These are phyloP conservation scores for Cyclina sinensis DNA, from an alignment of 1,140 invertebrate genomes.

Conservation along the genomic window DNA sequence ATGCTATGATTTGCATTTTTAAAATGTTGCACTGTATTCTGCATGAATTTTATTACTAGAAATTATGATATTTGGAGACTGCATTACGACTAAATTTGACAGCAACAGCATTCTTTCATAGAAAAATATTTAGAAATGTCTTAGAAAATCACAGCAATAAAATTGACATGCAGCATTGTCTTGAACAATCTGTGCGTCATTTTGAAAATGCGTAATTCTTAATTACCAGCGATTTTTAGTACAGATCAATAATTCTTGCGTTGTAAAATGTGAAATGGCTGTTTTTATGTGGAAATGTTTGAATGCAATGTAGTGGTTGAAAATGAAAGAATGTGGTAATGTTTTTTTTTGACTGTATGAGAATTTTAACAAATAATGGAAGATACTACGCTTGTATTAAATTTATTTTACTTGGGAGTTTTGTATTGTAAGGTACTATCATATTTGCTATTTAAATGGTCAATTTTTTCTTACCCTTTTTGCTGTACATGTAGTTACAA, in stretches of 20 bases:
- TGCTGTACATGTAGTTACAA: too few relatives aligned
- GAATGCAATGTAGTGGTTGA: neutral
- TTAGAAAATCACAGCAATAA: constrained; percentile 14
- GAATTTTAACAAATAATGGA: neutral
- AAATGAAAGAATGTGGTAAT: neutral
- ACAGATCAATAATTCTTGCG: neutral
- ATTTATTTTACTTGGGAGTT: too few relatives aligned
- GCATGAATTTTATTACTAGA: neutral
- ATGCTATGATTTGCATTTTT: neutral
- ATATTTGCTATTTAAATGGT: too few relatives aligned
- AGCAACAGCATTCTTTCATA: neutral
- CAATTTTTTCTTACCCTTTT: too few relatives aligned
- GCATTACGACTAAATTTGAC: constrained; percentile 16
- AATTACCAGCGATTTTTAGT: constrained; percentile 2
- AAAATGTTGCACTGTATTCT: neutral
- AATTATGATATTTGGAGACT: constrained; percentile 11
- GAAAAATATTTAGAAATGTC: neutral
- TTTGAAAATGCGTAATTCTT: constrained; percentile 35
- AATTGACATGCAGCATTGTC: neutral
- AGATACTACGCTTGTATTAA: too few relatives aligned
- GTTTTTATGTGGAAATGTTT: constrained; percentile 11
- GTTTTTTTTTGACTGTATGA: neutral
- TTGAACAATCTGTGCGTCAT: neutral
- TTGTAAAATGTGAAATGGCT: neutral
- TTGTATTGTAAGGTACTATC: too few relatives aligned